A percentile compares a stretch with the other conserved stretches of the same genome.
Evolutionary conservation across 2,113 vertebrate species (phyloP).

Genomic region (Sylvilagus bachmani): DNA sequence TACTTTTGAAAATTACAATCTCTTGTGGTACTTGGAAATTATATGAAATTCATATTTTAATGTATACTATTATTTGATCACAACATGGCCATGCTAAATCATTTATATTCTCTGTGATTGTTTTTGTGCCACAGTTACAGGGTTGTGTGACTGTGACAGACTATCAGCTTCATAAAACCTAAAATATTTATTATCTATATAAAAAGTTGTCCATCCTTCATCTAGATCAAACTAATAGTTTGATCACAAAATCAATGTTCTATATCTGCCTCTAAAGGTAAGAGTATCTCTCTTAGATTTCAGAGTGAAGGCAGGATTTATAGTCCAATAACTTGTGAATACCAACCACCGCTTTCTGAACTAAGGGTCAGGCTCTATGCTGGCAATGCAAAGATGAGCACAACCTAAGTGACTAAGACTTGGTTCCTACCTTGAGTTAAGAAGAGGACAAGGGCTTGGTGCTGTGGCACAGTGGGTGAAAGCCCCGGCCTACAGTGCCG

Average conservation of each 20-base stretch:
- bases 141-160: neutral
- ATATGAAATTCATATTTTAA: neutral
- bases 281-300: neutral
- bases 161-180: neutral
- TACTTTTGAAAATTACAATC: too few relatives aligned
- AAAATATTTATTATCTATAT: conserved; percentile 33
- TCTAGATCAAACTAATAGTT: neutral
- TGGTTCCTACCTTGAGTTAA: conserved; percentile 19
- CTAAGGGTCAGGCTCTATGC: neutral
- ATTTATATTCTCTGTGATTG: neutral
- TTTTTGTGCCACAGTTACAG: conserved; percentile 16
- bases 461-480: too few relatives aligned
- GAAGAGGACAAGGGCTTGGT: too few relatives aligned
- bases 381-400: conserved; percentile 31
- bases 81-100: neutral
- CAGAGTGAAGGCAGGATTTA: neutral
- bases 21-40: too few relatives aligned
- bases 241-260: conserved; percentile 13
- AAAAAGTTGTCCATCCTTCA: conserved; percentile 22
- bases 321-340: neutral
- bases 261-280: neutral
- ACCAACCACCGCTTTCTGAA: neutral
- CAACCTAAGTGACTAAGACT: conserved; percentile 17
- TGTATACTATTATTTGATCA: too few relatives aligned
- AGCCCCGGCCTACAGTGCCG: too few relatives aligned